Evolutionary conservation across 2,888 invertebrate genomes (phyloP).

Genomic region (Crepidodera aurea): DNA sequence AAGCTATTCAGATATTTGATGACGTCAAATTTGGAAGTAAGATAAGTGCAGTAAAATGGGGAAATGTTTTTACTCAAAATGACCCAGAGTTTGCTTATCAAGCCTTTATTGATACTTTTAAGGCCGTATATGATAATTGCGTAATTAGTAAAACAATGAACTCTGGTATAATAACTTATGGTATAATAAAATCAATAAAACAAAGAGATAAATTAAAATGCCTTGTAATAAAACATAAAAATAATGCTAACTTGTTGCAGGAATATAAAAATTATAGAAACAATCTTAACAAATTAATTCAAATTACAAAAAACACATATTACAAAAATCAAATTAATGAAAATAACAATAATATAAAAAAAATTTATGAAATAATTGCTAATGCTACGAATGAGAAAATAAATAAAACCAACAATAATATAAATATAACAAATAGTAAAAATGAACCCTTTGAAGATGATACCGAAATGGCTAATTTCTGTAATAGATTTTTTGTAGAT

Average conservation of each 20-base stretch:
- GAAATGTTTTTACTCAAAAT: neutral
- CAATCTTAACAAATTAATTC: neutral
- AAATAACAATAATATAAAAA: neutral
- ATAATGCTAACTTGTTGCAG: conserved; percentile 6
- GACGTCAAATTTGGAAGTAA: neutral
- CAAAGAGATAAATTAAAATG: conserved; percentile 12
- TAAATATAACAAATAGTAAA: neutral
- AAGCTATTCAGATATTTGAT: neutral
- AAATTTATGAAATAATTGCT: too few relatives aligned
- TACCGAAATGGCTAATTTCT: neutral
- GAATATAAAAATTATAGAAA: conserved; percentile 7
- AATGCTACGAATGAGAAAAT: too few relatives aligned
- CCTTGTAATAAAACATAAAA: conserved; percentile 12
- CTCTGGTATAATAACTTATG: neutral
- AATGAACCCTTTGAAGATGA: conserved; percentile 4
- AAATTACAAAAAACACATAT: neutral
- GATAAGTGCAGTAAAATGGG: neutral
- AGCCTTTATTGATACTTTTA: neutral
- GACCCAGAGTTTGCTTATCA: neutral
- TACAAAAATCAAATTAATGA: conserved; percentile 5
- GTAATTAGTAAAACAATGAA: neutral
- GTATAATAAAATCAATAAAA: conserved; percentile 9
- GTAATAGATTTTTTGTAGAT: conserved; percentile 10
- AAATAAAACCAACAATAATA: too few relatives aligned
- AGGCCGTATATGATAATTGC: neutral